Percentiles rank a stretch among this genome's conserved stretches.
phyloP scores from a whole-genome alignment of 2,113 vertebrate species.

The Lanius ludovicianus region DNA sequence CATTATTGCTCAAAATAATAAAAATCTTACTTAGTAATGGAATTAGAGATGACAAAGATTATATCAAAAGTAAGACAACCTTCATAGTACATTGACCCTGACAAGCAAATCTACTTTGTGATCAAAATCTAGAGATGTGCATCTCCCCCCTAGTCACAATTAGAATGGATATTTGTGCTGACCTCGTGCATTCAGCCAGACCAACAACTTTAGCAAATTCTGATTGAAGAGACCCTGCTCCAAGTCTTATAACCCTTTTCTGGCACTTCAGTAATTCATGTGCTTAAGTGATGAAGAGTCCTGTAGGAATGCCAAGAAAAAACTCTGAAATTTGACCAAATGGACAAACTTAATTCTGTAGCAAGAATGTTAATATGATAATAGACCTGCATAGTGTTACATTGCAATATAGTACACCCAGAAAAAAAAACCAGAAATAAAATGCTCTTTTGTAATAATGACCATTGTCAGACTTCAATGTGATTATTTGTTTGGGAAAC shows the following conservation, averaged over 20 bases:
- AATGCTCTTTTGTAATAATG: conserved; percentile 67
- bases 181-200: not conserved
- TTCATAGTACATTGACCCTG: not conserved
- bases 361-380: conserved; percentile 35
- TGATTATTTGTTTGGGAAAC: conserved; percentile 42
- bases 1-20: not conserved
- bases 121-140: not conserved
- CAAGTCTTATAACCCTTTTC: not conserved
- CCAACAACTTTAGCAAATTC: not conserved
- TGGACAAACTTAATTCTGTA: conserved; percentile 43
- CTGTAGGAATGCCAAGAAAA: conserved; percentile 54
- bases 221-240: not conserved
- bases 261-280: not conserved
- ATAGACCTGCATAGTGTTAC: conserved; percentile 41
- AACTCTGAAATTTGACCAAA: conserved; percentile 45
- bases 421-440: conserved; percentile 69
- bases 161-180: not conserved
- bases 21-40: not conserved
- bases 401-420: conserved; percentile 32
- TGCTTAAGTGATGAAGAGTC: conserved; percentile 4
- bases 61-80: not conserved
- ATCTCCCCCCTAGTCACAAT: not conserved
- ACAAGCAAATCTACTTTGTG: not conserved
- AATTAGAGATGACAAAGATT: not conserved
- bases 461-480: not conserved